These are phyloP conservation scores for Chloroclystis v-ata DNA, from an alignment of 2,888 invertebrate genomes.

Conservation along the genomic window DNA sequence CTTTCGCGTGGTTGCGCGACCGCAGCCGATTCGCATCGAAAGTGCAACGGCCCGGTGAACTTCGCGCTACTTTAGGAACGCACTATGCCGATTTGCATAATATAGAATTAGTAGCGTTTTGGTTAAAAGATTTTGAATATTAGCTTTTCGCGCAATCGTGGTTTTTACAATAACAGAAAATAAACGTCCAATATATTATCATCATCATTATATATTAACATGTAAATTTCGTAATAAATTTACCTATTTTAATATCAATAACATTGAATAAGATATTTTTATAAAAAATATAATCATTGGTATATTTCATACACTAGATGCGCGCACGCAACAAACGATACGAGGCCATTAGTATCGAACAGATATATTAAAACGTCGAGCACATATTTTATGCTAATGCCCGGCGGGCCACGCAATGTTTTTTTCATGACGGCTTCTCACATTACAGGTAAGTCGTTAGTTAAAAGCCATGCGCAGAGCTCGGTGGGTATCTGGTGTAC, in stretches of 20 bases:
- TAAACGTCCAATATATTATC: too few relatives aligned
- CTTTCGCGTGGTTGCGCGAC: slow-evolving; percentile 57
- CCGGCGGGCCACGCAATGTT: slow-evolving; percentile 25
- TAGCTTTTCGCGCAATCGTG: too few relatives aligned
- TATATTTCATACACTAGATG: too few relatives aligned
- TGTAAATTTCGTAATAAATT: too few relatives aligned
- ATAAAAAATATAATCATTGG: too few relatives aligned
- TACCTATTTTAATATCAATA: too few relatives aligned
- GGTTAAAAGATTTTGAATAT: too few relatives aligned
- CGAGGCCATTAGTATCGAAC: slow-evolving; percentile 20
- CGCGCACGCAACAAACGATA: slow-evolving; percentile 18
- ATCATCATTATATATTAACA: too few relatives aligned
- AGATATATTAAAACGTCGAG: slow-evolving; percentile 25
- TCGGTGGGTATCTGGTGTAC: slow-evolving; percentile 51
- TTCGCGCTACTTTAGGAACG: slow-evolving; percentile 64
- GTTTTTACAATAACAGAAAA: too few relatives aligned
- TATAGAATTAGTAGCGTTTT: too few relatives aligned
- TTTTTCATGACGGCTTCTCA: slow-evolving; percentile 45
- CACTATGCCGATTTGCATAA: slow-evolving; percentile 15
- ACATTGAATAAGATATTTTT: too few relatives aligned
- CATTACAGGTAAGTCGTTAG: slow-evolving; percentile 60
- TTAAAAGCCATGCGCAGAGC: slow-evolving; percentile 46
- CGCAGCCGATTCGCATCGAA: slow-evolving; percentile 56
- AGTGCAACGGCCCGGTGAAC: slow-evolving; percentile 74
- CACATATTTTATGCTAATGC: slow-evolving; percentile 30